Base-by-base conservation (phyloP, 1,140 invertebrate species). In the Lepidurus couesii region DNA sequence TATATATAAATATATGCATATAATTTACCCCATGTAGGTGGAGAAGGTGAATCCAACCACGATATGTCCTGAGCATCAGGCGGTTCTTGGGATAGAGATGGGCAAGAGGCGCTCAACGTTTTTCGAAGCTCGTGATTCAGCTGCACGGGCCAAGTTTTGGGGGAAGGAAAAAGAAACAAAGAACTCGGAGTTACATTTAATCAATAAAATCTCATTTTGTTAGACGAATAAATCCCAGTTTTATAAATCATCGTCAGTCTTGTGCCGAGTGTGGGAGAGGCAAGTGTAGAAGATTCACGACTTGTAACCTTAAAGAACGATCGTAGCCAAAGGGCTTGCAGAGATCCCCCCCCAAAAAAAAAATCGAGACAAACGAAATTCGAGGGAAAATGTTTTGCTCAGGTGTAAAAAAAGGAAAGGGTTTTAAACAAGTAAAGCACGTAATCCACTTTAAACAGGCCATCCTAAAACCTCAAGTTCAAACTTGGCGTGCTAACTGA, bases 181-280 rank as follows among this genome's bases (percentile, higher is more conserved):
- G 16, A 13, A 65, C 5, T 7, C 53, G 53, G 21, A 65, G 21
- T 65, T 65, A 21, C 53, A 65, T 21, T 65, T 21, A 65, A 65
- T 65, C 53, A 65, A 65, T 65, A 65, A 65, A 65, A 65, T 65
- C 53, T 65, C 53, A 65, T 65, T 65, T 65, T 65, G 53, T 65
- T n/a, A 13, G 53, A 65, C 4, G 53, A 65, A 65, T 21, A 65
- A 65, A 65, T 65, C 53, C n/a, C 21, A 1, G 53, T 13, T 65
- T 65, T 13, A 65, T 65, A 65, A 65, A 65, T 65, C 53, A 65
- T 65, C 21, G 53, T 65, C 53, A 65, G 53, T 21, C 6, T 21
- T 65, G n/a, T 13, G 53, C 21, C 21, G 8, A 65, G 13, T 13
- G 13, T 13, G n/a, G n/a, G 16, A 21, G 21, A 65, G 53, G 4